Evolutionary conservation across 2,113 vertebrate genomes (phyloP).

Genomic region (Mellivora capensis): DNA sequence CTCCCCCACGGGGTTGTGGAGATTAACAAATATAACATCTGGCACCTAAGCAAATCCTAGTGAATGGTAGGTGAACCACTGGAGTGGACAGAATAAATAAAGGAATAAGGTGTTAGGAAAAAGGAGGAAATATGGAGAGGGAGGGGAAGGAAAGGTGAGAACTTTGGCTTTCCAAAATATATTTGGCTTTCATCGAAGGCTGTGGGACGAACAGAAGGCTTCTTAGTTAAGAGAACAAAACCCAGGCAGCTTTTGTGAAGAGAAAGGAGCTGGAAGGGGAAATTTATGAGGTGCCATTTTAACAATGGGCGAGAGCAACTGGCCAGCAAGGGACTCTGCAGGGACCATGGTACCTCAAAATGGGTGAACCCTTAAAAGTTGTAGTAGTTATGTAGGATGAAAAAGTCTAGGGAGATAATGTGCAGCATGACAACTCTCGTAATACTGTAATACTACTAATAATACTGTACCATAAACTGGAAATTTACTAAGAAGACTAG

Average conservation of each 20-base stretch:
- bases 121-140: neutral
- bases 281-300: neutral
- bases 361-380: neutral
- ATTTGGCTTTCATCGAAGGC: neutral
- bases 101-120: constrained; percentile 11
- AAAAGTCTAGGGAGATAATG: neutral
- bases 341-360: neutral
- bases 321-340: neutral
- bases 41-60: neutral
- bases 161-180: neutral
- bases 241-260: neutral
- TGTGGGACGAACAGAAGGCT: neutral
- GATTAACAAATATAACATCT: neutral
- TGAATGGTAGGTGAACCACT: neutral
- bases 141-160: neutral
- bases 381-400: neutral
- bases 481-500: neutral
- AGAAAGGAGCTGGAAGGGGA: neutral
- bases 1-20: neutral
- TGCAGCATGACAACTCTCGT: neutral
- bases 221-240: neutral
- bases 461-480: neutral
- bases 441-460: neutral
- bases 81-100: neutral
- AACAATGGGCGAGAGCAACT: neutral